Conservation (phyloP, 2,888 invertebrate species). For the Hyles lineata region DNA sequence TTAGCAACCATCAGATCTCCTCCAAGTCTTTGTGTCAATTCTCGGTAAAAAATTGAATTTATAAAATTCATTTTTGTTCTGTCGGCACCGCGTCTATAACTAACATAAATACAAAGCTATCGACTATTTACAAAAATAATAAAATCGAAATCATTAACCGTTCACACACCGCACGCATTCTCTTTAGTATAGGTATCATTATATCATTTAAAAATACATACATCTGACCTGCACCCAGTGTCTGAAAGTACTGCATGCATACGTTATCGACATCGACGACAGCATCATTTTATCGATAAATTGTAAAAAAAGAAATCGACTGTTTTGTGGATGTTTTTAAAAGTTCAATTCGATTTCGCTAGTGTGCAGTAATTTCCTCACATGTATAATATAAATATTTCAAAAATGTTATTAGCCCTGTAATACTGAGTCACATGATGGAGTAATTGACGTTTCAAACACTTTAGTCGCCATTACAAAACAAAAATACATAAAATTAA, state of each 20-base stretch:
- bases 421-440: conserved; percentile 80
- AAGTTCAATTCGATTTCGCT: not conserved
- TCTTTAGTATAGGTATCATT: conserved; percentile 10
- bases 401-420: conserved; percentile 60
- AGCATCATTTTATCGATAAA: conserved; percentile 13
- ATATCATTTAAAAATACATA: conserved; percentile 43
- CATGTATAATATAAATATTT: conserved; percentile 20
- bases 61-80: conserved; percentile 3
- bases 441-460: conserved; percentile 71
- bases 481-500: conserved; percentile 46
- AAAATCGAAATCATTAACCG: conserved; percentile 50
- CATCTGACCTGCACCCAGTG: conserved; percentile 37
- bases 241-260: conserved; percentile 9
- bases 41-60: not conserved
- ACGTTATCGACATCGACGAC: conserved; percentile 10
- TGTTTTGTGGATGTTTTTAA: not conserved
- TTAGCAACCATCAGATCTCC: no score
- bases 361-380: conserved; percentile 5
- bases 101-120: conserved; percentile 41
- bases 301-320: not conserved
- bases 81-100: conserved; percentile 24
- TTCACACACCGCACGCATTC: conserved; percentile 21
- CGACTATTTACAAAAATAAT: conserved; percentile 57
- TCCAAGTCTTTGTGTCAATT: not conserved
- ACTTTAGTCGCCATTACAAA: conserved; percentile 40